Percentiles rank a stretch among this genome's conserved stretches.
These are phyloP conservation scores for Sialis fuliginosa DNA, from an alignment of 2,888 invertebrate genomes.

Conservation along the genomic window DNA sequence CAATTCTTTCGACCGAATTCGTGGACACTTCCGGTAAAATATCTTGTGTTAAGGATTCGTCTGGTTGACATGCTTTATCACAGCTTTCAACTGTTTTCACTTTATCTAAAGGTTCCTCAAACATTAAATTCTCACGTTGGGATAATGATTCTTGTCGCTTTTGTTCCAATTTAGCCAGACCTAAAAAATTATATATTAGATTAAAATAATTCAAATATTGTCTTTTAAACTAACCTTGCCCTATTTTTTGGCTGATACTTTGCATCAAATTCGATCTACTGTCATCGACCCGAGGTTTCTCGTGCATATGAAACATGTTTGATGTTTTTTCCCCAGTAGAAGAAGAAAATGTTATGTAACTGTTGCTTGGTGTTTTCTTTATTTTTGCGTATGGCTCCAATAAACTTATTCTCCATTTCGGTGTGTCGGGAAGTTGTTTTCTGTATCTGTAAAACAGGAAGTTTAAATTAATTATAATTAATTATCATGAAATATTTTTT, in stretches of 20 bases:
- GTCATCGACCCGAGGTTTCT: not conserved
- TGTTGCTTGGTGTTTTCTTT: constrained; percentile 13
- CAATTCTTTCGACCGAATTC: not conserved
- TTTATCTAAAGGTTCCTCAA: not conserved
- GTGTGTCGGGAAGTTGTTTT: constrained; percentile 11
- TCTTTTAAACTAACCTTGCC: not conserved
- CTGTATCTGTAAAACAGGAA: too few relatives aligned
- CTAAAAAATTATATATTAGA: too few relatives aligned
- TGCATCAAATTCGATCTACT: not conserved
- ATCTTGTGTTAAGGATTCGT: not conserved
- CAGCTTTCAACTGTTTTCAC: not conserved
- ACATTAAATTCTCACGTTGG: not conserved
- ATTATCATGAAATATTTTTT: too few relatives aligned
- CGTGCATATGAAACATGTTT: not conserved
- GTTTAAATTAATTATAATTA: too few relatives aligned
- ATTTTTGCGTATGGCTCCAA: constrained; percentile 17
- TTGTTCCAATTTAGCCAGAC: not conserved
- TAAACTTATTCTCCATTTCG: constrained; percentile 22
- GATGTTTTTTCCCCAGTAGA: not conserved
- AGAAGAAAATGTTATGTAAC: constrained; percentile 10
- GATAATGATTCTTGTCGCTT: not conserved
- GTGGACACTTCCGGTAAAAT: not conserved
- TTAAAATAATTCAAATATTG: too few relatives aligned
- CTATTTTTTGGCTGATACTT: not conserved
- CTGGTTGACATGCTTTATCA: not conserved